Evolutionary conservation across 2,113 vertebrate species (phyloP).

Genomic region (Rattus norvegicus): GRCr8 NC_086033.1:22555501-22556000

Average conservation of each 20-base stretch:
- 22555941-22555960: not conserved
- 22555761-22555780: conserved; percentile 95
- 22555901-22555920: not conserved
- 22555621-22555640: not conserved
- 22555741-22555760: conserved; percentile 98
- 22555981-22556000: conserved; percentile 32
- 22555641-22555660: conserved; percentile 12
- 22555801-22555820: conserved; percentile 97
- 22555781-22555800: conserved; percentile 96
- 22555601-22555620: not conserved
- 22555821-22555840: conserved; percentile 85
- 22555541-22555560: not conserved
- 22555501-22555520: not conserved
- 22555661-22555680: conserved; percentile 28
- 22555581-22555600: not conserved
- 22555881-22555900: conserved; percentile 31
- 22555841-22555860: conserved; percentile 51
- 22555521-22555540: not conserved
- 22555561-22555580: not conserved
- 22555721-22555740: conserved; percentile 99
- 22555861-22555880: conserved; percentile 3
- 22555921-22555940: conserved; percentile 22
- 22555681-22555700: conserved; percentile 46
- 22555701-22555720: conserved; percentile 71
- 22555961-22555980: conserved; percentile 21